These are phyloP conservation scores for Papilio protenor DNA, from an alignment of 2,888 invertebrate species.

Conservation along the genomic window DNA sequence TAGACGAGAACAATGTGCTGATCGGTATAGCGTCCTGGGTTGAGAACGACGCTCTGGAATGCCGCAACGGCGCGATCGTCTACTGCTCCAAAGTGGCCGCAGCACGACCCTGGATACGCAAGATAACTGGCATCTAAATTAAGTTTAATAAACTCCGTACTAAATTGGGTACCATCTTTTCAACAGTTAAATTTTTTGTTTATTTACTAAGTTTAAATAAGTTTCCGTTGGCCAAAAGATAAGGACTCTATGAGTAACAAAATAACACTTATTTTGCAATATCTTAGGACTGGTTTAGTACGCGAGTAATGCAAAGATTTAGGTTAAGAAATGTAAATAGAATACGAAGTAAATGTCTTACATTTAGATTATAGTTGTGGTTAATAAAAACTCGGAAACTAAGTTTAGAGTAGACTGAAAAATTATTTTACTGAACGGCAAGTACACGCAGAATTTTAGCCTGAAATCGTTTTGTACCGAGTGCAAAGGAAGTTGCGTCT, in stretches of 20 bases:
- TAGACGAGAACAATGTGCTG: conserved; percentile 61
- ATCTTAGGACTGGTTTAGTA: neutral
- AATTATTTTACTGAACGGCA: neutral
- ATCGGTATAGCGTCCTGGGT: conserved; percentile 79
- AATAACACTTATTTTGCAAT: neutral
- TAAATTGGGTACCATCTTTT: neutral
- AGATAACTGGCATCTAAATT: conserved; percentile 63
- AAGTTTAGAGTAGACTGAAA: neutral
- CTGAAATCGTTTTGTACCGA: neutral
- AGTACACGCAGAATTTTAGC: neutral
- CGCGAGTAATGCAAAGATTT: conserved; percentile 1
- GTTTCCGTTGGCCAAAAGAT: neutral
- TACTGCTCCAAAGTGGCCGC: conserved; percentile 70
- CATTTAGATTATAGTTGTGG: neutral
- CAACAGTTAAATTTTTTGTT: neutral
- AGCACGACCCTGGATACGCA: conserved; percentile 69
- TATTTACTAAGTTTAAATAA: neutral
- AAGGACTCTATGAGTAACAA: neutral
- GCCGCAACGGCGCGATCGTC: conserved; percentile 68
- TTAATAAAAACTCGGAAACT: neutral
- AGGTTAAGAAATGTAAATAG: conserved; percentile 3
- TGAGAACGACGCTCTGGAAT: conserved; percentile 69
- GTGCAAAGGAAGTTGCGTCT: neutral
- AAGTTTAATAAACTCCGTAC: neutral
- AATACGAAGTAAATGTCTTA: neutral